Conservation (phyloP, 2,888 invertebrate species). For the Dynastes grantii region DNA sequence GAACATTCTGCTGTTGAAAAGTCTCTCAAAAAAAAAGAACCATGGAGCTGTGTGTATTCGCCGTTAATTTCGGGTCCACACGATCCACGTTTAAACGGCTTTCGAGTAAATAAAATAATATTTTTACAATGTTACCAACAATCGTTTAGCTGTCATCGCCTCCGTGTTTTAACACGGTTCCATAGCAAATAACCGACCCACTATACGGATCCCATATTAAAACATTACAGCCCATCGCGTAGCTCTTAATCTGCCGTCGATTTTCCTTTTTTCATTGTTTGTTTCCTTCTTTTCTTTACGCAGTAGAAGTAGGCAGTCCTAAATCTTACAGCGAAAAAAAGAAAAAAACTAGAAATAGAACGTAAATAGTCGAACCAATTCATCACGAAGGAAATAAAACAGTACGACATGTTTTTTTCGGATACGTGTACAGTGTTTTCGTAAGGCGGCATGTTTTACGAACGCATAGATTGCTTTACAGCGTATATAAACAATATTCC, state of each 20-base stretch:
- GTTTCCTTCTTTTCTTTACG: conserved; percentile 37
- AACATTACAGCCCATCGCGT: not conserved
- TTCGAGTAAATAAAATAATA: conserved; percentile 43
- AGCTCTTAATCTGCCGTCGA: conserved; percentile 16
- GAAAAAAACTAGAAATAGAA: conserved; percentile 5
- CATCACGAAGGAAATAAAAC: conserved; percentile 55
- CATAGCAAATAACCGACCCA: not conserved
- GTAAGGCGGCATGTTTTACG: conserved; percentile 51
- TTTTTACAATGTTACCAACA: conserved; percentile 48
- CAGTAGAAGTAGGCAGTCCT: conserved; percentile 39
- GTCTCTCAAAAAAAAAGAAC: no score
- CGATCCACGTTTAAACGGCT: not conserved
- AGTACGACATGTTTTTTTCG: conserved; percentile 48
- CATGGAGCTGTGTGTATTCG: no score
- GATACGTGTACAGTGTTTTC: conserved; percentile 38
- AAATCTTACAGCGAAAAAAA: conserved; percentile 49
- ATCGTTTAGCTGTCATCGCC: conserved; percentile 48
- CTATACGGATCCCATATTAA: not conserved
- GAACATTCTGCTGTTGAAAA: no score
- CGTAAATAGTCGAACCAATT: conserved; percentile 54
- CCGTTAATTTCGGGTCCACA: not conserved
- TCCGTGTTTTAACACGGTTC: conserved; percentile 2
- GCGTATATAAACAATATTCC: conserved; percentile 49
- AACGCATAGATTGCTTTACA: conserved; percentile 52
- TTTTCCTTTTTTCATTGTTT: conserved; percentile 21